Evolutionary conservation across 1,140 invertebrate species (phyloP).

Genomic region (Drosophila ficusphila): DNA sequence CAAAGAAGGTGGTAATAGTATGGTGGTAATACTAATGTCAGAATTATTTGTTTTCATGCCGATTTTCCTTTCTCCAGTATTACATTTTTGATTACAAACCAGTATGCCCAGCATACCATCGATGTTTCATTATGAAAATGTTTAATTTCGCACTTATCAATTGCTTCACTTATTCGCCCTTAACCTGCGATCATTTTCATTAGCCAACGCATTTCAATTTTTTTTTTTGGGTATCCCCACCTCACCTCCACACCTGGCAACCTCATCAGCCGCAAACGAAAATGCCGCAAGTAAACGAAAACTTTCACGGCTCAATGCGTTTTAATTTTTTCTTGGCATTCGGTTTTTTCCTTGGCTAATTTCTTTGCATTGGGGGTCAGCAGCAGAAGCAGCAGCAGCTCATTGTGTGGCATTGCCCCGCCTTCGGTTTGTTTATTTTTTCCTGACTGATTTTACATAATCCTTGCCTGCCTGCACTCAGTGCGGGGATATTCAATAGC

Average conservation of each 20-base stretch:
- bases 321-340: conserved; percentile 72
- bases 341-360: conserved; percentile 46
- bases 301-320: conserved; percentile 73
- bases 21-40: too few species aligned
- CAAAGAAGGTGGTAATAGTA: too few species aligned
- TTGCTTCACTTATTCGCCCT: background rate
- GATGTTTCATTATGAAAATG: too few species aligned
- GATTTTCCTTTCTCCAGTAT: too few species aligned
- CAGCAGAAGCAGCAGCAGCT: conserved; percentile 8
- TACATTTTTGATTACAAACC: too few species aligned
- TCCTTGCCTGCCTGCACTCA: conserved; percentile 17
- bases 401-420: conserved; percentile 28
- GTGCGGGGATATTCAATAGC: conserved; percentile 65
- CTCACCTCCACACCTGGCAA: conserved; percentile 13
- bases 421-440: conserved; percentile 53
- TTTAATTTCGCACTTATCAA: background rate
- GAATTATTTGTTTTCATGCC: too few species aligned
- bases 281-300: conserved; percentile 75
- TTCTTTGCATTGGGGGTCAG: conserved; percentile 26
- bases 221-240: background rate
- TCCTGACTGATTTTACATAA: conserved; percentile 58
- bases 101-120: too few species aligned
- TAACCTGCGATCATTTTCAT: conserved; percentile 24
- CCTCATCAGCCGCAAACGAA: conserved; percentile 51
- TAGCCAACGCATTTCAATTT: conserved; percentile 12